Percentiles rank a stretch among this genome's conserved stretches.
Evolutionary conservation across 2,797 vertebrate genomes (phyloP).

Genomic region (Steatocranus sp.): DNA sequence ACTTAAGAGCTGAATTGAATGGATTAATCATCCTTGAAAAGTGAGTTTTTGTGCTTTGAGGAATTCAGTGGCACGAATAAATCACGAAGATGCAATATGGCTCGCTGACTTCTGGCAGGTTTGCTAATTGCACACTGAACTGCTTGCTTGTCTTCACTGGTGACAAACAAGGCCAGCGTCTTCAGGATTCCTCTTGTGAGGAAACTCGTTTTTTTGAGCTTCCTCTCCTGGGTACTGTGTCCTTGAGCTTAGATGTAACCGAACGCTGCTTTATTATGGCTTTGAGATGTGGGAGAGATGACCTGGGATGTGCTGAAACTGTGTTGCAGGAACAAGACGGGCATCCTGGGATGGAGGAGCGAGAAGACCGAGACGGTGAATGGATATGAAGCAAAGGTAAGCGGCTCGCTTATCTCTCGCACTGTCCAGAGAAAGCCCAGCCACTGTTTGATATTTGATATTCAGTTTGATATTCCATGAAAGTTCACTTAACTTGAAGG

Average conservation of each 20-base stretch:
- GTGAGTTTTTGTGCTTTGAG: not conserved
- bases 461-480: conserved; percentile 1
- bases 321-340: conserved; percentile 89
- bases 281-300: not conserved
- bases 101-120: conserved; percentile 15
- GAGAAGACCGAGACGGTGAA: conserved; percentile 96
- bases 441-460: not conserved
- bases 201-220: not conserved
- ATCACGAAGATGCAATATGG: conserved; percentile 10
- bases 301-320: not conserved
- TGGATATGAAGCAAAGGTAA: conserved; percentile 95
- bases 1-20: not conserved
- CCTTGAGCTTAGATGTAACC: not conserved
- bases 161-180: conserved; percentile 3
- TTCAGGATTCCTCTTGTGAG: not conserved
- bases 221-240: not conserved
- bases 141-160: not conserved
- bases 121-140: conserved; percentile 18
- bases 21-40: not conserved
- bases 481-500: not conserved
- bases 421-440: not conserved
- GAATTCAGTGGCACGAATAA: not conserved
- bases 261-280: not conserved
- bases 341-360: conserved; percentile 94
- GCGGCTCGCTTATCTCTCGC: not conserved